A percentile compares a stretch with the other conserved stretches of the same genome.
Evolutionary conservation across 2,113 vertebrate species (phyloP).

Genomic region (Zapus hudsonius): DNA sequence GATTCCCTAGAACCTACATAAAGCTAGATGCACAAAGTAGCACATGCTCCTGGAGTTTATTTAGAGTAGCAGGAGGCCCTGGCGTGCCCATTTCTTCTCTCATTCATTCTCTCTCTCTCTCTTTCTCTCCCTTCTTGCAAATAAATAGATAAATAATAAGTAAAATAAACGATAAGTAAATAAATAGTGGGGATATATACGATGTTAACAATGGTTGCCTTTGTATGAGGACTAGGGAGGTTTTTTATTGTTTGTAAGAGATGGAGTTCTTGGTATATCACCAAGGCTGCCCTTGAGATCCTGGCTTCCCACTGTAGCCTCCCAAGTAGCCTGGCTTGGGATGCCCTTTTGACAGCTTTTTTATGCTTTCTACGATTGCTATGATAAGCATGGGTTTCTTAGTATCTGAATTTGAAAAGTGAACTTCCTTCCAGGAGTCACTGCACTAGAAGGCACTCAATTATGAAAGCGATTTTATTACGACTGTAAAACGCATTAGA

Average conservation of each 20-base stretch:
- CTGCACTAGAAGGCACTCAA: constrained; percentile 32
- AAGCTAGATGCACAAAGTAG: too few relatives aligned
- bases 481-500: neutral
- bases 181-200: constrained; percentile 15
- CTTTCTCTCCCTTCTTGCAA: too few relatives aligned
- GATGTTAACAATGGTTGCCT: constrained; percentile 19
- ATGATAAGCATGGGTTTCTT: neutral
- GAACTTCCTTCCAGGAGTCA: constrained; percentile 38
- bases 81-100: too few relatives aligned
- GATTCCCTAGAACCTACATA: too few relatives aligned
- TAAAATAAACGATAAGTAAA: too few relatives aligned
- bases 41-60: too few relatives aligned
- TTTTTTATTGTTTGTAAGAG: neutral
- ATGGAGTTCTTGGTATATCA: neutral
- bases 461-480: constrained; percentile 23
- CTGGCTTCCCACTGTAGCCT: neutral
- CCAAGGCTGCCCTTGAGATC: neutral
- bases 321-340: too few relatives aligned
- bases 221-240: neutral
- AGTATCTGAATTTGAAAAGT: neutral
- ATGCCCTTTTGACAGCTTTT: neutral
- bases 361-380: neutral
- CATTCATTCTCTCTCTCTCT: too few relatives aligned
- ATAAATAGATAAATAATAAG: too few relatives aligned
- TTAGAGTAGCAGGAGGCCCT: too few relatives aligned